phyloP scores from a whole-genome alignment of 2,888 invertebrate species.

The Ametastegia equiseti region DNA sequence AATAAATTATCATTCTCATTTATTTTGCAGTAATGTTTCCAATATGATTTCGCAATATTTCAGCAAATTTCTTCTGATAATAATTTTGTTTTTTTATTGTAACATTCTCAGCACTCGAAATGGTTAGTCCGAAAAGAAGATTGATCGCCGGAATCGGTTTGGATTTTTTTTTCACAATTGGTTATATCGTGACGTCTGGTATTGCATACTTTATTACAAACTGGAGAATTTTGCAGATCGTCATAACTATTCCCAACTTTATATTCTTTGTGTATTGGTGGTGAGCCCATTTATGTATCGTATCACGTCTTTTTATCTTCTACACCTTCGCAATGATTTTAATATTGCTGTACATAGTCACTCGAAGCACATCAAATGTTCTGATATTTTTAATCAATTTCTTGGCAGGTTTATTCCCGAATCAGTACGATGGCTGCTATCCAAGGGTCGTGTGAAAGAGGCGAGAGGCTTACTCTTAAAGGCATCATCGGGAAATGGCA shows the following conservation, averaged over 20 bases:
- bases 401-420: slow-evolving; percentile 83
- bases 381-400: no score
- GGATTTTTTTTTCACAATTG: slow-evolving; percentile 86
- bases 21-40: not conserved
- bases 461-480: slow-evolving; percentile 81
- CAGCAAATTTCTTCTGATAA: no score
- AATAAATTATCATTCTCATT: no score
- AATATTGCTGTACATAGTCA: not conserved
- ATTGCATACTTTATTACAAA: slow-evolving; percentile 83
- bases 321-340: not conserved
- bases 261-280: slow-evolving; percentile 85
- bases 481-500: slow-evolving; percentile 83
- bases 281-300: slow-evolving; percentile 68
- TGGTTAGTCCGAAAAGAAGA: slow-evolving; percentile 85
- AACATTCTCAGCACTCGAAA: slow-evolving; percentile 78
- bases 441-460: slow-evolving; percentile 80
- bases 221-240: slow-evolving; percentile 85
- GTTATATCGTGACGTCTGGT: slow-evolving; percentile 83
- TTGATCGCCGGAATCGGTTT: slow-evolving; percentile 84
- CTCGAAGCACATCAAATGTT: no score
- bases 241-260: slow-evolving; percentile 84
- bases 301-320: not conserved
- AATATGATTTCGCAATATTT: not conserved
- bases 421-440: slow-evolving; percentile 85
- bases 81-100: not conserved